A percentile compares a stretch with the other conserved stretches of the same genome.
phyloP scores from a whole-genome alignment of 2,113 vertebrate species.

The Leucopsar rothschildi region DNA sequence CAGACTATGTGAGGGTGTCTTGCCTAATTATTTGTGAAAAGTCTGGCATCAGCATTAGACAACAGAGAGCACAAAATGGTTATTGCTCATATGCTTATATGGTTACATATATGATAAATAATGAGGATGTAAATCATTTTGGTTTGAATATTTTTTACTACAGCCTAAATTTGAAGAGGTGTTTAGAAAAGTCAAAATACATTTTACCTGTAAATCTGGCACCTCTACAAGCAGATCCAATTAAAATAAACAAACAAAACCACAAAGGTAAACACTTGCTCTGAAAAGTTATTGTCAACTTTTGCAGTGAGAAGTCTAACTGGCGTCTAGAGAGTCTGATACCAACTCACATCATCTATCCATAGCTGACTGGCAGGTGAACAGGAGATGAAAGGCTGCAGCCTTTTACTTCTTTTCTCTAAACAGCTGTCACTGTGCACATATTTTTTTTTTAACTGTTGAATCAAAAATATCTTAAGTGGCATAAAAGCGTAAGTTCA shows the following conservation, averaged over 20 bases:
- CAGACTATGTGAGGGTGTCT: fast-evolving
- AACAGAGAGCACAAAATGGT: not conserved
- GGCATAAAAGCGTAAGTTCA: not conserved
- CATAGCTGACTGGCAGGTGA: not conserved
- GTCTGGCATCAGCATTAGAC: not conserved
- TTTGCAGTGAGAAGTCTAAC: not conserved
- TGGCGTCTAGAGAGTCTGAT: fast-evolving
- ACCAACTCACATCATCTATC: not conserved
- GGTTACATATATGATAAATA: not conserved
- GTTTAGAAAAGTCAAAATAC: not conserved
- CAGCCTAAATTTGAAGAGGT: not conserved
- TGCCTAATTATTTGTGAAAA: not conserved
- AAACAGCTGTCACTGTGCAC: not conserved
- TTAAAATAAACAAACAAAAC: not conserved
- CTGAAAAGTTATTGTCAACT: not conserved
- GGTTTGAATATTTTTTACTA: not conserved
- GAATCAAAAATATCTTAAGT: not conserved
- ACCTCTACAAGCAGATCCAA: not conserved
- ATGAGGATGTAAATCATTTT: fast-evolving
- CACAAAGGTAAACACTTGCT: not conserved
- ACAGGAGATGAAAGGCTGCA: not conserved
- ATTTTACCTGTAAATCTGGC: not conserved
- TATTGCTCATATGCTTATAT: not conserved
- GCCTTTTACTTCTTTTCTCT: not conserved
- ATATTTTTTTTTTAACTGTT: not conserved